Base-by-base conservation (phyloP, 2,888 invertebrate genomes). In the Heliothis peltigera region DNA sequence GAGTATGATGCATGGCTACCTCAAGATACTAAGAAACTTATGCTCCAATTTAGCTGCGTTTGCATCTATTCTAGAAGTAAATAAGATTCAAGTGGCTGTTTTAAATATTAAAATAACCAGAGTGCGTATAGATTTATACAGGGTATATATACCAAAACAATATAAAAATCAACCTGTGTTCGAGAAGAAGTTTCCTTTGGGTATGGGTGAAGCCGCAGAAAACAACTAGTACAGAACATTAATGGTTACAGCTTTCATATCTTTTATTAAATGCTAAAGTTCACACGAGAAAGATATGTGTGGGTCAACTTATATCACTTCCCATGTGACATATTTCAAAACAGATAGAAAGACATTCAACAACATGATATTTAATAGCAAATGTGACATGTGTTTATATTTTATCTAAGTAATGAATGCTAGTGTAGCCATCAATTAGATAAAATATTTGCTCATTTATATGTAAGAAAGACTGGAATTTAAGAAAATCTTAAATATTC, bases 211-310 rank as follows among this genome's bases (percentile, higher is more conserved):
- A n/a, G n/a, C n/a, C n/a, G n/a, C 25, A 25, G 4, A 3, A 25
- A 25, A 25, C 6, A 25, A 6, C 25, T 1, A 18, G 17, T 32
- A 35, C 10, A 10, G 43, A 66, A 6, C 22, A 12, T 47, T 7
- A 22, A 47, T 25, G 47, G 2, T 25, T 47, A 32, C n/a, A 54
- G 15, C 4, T 47, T n/a, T 28, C 12, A 54, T 39, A 21, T 5
- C 8, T 35, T 39, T 15, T 32, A n/a, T n/a, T n/a, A 39, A 18
- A 35, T 35, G 21, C 12, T 61, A 70, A 51, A 60, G 49, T 51
- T 70, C 61, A 65, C 12, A 49, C 0, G 15, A 19, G 17, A 59
- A 43, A 21, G 49, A 69, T 59, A 44, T 43, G 35, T 5, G 5
- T n/a, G 4, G 35, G 18, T 51, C 18, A 51, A 46, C 3, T 48